Base-by-base conservation (phyloP, 1,140 invertebrate species). In the Latrodectus geometricus region DNA sequence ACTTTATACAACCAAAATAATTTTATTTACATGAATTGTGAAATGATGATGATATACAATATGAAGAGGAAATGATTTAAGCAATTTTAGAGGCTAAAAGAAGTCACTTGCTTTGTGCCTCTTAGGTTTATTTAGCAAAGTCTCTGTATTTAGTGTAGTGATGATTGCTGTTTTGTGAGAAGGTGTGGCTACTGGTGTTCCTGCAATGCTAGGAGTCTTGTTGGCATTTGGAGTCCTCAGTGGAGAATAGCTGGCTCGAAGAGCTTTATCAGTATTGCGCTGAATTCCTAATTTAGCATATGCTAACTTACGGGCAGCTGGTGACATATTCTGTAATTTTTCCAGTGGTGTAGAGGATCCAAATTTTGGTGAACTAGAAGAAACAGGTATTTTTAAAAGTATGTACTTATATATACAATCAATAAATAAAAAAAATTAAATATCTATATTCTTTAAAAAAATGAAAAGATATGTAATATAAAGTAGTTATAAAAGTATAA, bases 301-400 rank as follows among this genome's bases (percentile, higher is more conserved):
- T 11, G 96, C 96, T 15, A 99, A 92, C 89, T 94, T 93, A 89
- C 95, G 94, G 0, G 97, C 98, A 12, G 98, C 98, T 14, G 98
- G 98, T 17, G 97, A 99, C 96, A 99, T 97, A 66, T 94, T 95
- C 23, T 94, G 95, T 52, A 99, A 90, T 52, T 96, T 93, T 86
- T 98, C 96, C 20, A 95, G 93, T 35, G 89, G 79, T 23, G 89
- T 77, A 78, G 14, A 11, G 8, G 54, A 75, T 8, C 73, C 35
- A 15, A 35, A 35, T 49, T 52, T 75, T 5, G 54, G 54, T 14
- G 54, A 61, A 61, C 54, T 61, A 8, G 0, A 61, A 61, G 8
- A 11, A 61, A 8, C 21, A 50, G 50, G 35, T 50, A 75, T 50
- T 35, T 35, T 35, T 35, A 35, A 35, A 35, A 35, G 5, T 35